Evolutionary conservation across 2,888 invertebrate genomes (phyloP).

Genomic region (Chrysina gloriosa): DNA sequence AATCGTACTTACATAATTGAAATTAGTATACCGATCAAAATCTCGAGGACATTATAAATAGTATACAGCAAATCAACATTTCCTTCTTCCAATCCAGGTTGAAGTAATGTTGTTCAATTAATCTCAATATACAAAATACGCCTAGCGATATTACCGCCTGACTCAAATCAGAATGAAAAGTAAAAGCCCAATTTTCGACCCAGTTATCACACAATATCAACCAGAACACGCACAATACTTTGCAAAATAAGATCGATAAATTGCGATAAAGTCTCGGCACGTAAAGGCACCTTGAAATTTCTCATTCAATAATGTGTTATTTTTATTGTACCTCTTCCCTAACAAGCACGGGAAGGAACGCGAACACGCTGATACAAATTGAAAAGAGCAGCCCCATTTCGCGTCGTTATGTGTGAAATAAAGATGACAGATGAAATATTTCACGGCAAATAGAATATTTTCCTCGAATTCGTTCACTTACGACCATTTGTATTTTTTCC

Average conservation of each 20-base stretch:
- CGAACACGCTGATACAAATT: constrained; percentile 31
- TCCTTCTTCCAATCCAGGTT: too few relatives aligned
- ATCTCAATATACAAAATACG: neutral
- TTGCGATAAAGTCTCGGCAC: constrained; percentile 37
- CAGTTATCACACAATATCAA: constrained; percentile 24
- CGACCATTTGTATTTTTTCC: constrained; percentile 26
- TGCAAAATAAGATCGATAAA: constrained; percentile 29
- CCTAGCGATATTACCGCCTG: neutral
- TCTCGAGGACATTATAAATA: too few relatives aligned
- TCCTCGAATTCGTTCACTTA: constrained; percentile 21
- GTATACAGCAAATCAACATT: too few relatives aligned
- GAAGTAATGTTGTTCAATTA: too few relatives aligned
- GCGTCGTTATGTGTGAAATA: constrained; percentile 29
- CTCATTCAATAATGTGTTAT: constrained; percentile 38
- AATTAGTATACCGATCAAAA: too few relatives aligned
- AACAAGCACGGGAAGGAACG: constrained; percentile 30
- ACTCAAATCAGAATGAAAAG: constrained; percentile 14
- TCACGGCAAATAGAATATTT: constrained; percentile 32
- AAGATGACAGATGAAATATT: constrained; percentile 37
- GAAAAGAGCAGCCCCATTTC: constrained; percentile 28
- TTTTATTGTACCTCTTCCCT: constrained; percentile 36
- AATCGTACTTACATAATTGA: too few relatives aligned
- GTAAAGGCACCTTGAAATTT: constrained; percentile 35
- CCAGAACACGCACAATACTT: constrained; percentile 24
- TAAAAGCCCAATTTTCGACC: constrained; percentile 27